Conservation (phyloP, 2,797 vertebrate species). For the Darevskia mixta region DNA sequence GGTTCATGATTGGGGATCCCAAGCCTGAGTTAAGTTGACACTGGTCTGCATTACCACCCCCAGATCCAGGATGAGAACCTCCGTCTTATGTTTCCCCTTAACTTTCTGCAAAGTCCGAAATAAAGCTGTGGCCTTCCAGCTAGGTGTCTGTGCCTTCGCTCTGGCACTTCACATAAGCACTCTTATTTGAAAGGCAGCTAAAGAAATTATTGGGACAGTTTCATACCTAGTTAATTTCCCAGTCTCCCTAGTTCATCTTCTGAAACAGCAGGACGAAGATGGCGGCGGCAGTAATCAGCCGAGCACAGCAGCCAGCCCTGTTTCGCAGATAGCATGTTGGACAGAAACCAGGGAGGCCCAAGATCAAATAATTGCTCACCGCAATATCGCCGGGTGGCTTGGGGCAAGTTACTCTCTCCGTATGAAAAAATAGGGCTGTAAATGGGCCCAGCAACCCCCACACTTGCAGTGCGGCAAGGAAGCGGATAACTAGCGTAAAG, state of each 20-base stretch:
- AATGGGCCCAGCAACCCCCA: background rate
- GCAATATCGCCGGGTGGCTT: background rate
- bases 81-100: background rate
- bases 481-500: background rate
- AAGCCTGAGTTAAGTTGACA: background rate
- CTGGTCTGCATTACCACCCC: background rate
- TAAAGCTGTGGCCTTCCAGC: background rate
- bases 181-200: background rate
- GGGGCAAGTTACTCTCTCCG: background rate
- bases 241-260: conserved; percentile 1
- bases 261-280: conserved; percentile 14
- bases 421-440: background rate
- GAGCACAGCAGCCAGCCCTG: background rate
- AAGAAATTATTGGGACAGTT: conserved; percentile 3
- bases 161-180: background rate
- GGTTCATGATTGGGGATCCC: background rate
- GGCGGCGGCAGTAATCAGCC: background rate
- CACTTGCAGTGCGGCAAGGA: background rate
- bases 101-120: background rate
- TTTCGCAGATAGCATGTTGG: background rate
- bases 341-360: background rate
- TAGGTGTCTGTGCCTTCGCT: background rate
- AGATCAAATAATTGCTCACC: conserved; percentile 12
- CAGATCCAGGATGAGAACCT: background rate
- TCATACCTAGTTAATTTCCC: conserved; percentile 13